Evolutionary conservation across 2,888 invertebrate genomes (phyloP).

Genomic region (Hecatera dysodea): DNA sequence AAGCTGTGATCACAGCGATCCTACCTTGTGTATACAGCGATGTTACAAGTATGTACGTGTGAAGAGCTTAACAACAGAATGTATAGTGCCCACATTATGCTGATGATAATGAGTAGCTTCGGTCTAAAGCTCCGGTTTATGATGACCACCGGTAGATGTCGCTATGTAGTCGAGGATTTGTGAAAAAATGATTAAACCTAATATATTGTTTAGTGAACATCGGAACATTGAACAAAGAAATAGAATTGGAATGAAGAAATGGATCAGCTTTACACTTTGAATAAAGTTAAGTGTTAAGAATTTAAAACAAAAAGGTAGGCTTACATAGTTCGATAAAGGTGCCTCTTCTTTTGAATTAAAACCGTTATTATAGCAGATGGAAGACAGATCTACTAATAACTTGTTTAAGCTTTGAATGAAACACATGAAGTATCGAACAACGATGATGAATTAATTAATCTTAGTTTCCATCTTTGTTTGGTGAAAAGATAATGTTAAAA

Average conservation of each 20-base stretch:
- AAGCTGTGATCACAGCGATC: not conserved
- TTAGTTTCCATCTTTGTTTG: not conserved
- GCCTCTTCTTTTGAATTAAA: not conserved
- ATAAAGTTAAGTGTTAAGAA: slow-evolving; percentile 9
- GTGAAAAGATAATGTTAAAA: not conserved
- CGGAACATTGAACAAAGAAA: slow-evolving; percentile 24
- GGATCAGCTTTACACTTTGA: not conserved
- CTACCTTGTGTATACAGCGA: slow-evolving; percentile 3
- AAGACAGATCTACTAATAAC: not conserved
- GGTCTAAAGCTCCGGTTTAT: slow-evolving; percentile 28
- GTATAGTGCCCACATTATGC: slow-evolving; percentile 31
- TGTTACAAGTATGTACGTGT: not conserved
- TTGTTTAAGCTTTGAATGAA: not conserved
- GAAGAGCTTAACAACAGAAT: slow-evolving; percentile 10
- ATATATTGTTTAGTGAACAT: slow-evolving; percentile 9
- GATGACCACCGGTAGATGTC: not conserved
- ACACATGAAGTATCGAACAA: too few species aligned
- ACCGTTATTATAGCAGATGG: not conserved
- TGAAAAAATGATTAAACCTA: slow-evolving; percentile 7
- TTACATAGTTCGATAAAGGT: not conserved
- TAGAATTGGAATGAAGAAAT: slow-evolving; percentile 11
- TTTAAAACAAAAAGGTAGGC: not conserved
- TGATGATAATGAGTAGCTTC: slow-evolving; percentile 37
- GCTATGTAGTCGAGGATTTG: not conserved
- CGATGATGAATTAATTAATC: too few species aligned